These are phyloP conservation scores for Leptopilina drosophilae DNA, from an alignment of 2,888 invertebrate species.

Conservation along the genomic window DNA sequence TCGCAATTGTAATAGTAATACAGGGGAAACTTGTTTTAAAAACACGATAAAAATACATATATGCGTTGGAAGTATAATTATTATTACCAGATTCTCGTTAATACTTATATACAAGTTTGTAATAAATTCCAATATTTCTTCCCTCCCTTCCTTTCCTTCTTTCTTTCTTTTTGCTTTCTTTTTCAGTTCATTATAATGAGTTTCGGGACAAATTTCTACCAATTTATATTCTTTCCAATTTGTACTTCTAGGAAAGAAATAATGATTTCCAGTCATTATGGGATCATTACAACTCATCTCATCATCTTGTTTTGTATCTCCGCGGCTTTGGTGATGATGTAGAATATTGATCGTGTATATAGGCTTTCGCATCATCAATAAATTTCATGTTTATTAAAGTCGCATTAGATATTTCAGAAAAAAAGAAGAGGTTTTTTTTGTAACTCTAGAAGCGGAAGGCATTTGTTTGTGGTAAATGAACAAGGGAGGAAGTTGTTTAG, in stretches of 20 bases:
- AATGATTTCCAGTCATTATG: slow-evolving; percentile 16
- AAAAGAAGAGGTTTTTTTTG: not conserved
- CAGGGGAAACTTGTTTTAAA: slow-evolving; percentile 3
- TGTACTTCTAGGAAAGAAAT: not conserved
- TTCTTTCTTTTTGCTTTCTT: not conserved
- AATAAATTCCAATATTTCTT: slow-evolving; percentile 2
- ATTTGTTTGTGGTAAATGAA: too few species aligned
- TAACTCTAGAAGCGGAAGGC: too few species aligned
- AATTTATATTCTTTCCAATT: not conserved
- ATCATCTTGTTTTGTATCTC: not conserved
- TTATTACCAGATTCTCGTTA: slow-evolving; percentile 9
- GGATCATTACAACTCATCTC: slow-evolving; percentile 4
- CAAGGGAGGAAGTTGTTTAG: too few species aligned
- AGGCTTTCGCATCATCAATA: not conserved
- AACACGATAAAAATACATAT: not conserved
- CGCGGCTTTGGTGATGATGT: not conserved
- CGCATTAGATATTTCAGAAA: not conserved
- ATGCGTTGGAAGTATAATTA: not conserved
- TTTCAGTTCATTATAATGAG: slow-evolving; percentile 9
- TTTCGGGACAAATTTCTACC: slow-evolving; percentile 2
- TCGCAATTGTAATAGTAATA: slow-evolving; percentile 13
- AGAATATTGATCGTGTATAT: not conserved
- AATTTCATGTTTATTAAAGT: not conserved
- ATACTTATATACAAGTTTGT: slow-evolving; percentile 19
- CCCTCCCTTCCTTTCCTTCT: not conserved